Percentiles rank a stretch among this genome's conserved stretches.
Evolutionary conservation across 2,888 invertebrate genomes (phyloP).

Genomic region (Brachypterus glaber): DNA sequence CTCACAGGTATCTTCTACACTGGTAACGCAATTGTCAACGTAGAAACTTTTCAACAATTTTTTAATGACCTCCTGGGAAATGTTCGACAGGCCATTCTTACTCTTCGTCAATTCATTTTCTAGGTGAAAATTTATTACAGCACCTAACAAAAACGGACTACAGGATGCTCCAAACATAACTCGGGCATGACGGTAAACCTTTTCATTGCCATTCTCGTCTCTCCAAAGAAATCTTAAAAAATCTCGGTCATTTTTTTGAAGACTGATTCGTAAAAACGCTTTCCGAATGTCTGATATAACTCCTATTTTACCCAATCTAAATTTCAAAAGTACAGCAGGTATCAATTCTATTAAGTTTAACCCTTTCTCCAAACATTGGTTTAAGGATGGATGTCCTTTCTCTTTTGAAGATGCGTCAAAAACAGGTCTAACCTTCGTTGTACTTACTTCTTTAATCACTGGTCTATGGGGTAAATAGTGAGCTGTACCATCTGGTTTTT

Average conservation of each 20-base stretch:
- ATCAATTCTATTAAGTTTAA: too few species aligned
- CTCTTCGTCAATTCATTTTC: too few species aligned
- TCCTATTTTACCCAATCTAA: conserved; percentile 19
- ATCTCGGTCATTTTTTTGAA: conserved; percentile 23
- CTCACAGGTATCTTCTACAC: too few species aligned
- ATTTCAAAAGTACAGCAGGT: conserved; percentile 15
- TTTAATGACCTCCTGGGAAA: too few species aligned
- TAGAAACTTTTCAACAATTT: too few species aligned
- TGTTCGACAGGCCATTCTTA: too few species aligned
- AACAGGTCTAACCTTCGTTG: conserved; percentile 21
- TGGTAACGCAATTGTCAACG: too few species aligned
- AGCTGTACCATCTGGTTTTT: too few species aligned
- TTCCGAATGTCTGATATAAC: conserved; percentile 26
- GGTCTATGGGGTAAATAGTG: too few species aligned
- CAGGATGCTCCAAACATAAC: conserved; percentile 14
- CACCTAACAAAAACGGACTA: conserved; percentile 18
- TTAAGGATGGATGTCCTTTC: conserved; percentile 21
- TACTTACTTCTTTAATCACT: conserved; percentile 17
- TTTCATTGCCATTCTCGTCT: conserved; percentile 8
- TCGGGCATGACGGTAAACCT: conserved; percentile 13
- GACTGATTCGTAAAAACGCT: conserved; percentile 29
- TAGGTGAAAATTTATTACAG: conserved; percentile 16
- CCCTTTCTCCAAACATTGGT: too few species aligned
- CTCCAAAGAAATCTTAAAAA: conserved; percentile 26
- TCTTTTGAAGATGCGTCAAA: conserved; percentile 26